Conservation (phyloP, 2,797 vertebrate genomes). For the Craterocephalus amniculus region DNA sequence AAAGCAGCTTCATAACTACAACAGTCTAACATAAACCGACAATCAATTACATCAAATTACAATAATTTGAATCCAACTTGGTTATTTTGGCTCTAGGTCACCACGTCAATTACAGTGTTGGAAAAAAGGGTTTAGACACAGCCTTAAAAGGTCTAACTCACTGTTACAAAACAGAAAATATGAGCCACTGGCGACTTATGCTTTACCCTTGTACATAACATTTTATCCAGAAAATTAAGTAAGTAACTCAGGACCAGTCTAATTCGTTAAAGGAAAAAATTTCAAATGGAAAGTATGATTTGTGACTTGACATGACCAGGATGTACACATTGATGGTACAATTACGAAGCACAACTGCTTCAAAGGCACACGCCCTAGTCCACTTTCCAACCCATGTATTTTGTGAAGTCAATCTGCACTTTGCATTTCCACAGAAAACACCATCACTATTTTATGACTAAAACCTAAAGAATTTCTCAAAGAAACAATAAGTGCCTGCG, state of each 20-base stretch:
- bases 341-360: slow-evolving; percentile 42
- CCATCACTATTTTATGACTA: slow-evolving; percentile 30
- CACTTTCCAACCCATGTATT: slow-evolving; percentile 37
- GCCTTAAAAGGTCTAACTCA: slow-evolving; percentile 13
- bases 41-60: slow-evolving; percentile 54
- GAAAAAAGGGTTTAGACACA: slow-evolving; percentile 18
- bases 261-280: slow-evolving; percentile 6
- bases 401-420: slow-evolving; percentile 35
- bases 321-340: slow-evolving; percentile 39
- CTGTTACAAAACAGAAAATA: background rate
- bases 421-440: slow-evolving; percentile 27
- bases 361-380: slow-evolving; percentile 44
- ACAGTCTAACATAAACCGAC: slow-evolving; percentile 42
- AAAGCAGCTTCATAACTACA: slow-evolving; percentile 19
- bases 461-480: slow-evolving; percentile 29
- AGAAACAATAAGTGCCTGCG: slow-evolving; percentile 28
- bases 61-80: slow-evolving; percentile 50
- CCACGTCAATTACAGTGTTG: slow-evolving; percentile 40
- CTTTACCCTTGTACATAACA: background rate
- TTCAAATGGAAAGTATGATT: slow-evolving; percentile 35
- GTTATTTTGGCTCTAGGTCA: slow-evolving; percentile 51
- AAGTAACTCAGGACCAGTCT: background rate
- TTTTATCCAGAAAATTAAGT: background rate
- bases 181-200: slow-evolving; percentile 9
- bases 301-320: slow-evolving; percentile 31